phyloP scores from a whole-genome alignment of 2,113 vertebrate species.

The Bujurquina vittata region DNA sequence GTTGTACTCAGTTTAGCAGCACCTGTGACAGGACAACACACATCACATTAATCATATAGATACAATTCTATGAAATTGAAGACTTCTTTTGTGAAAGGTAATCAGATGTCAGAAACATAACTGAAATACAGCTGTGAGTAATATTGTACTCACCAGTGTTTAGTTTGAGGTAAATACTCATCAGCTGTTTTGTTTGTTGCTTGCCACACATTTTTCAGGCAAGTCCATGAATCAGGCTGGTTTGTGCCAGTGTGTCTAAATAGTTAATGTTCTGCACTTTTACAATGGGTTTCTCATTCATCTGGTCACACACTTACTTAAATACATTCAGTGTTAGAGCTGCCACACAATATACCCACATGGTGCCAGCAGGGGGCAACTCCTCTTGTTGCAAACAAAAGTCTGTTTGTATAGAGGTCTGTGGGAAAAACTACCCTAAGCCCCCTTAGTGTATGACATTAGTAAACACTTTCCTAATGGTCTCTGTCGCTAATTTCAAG shows the following conservation, averaged over 20 bases:
- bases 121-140: neutral
- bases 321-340: neutral
- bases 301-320: neutral
- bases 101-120: neutral
- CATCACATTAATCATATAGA: neutral
- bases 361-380: neutral
- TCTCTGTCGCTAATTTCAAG: no score
- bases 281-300: neutral
- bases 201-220: neutral
- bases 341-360: neutral
- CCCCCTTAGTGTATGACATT: neutral
- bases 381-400: neutral
- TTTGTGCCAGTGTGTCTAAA: neutral
- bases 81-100: neutral
- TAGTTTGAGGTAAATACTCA: neutral
- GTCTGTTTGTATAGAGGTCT: neutral
- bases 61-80: no score
- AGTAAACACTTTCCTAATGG: neutral
- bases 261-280: neutral
- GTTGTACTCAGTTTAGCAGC: neutral
- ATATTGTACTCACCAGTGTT: neutral
- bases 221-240: neutral
- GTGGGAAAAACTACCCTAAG: neutral
- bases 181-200: conserved; percentile 9
- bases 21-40: neutral